Conservation (phyloP, 2,113 vertebrate genomes). For the Hystrix brachyura region DNA sequence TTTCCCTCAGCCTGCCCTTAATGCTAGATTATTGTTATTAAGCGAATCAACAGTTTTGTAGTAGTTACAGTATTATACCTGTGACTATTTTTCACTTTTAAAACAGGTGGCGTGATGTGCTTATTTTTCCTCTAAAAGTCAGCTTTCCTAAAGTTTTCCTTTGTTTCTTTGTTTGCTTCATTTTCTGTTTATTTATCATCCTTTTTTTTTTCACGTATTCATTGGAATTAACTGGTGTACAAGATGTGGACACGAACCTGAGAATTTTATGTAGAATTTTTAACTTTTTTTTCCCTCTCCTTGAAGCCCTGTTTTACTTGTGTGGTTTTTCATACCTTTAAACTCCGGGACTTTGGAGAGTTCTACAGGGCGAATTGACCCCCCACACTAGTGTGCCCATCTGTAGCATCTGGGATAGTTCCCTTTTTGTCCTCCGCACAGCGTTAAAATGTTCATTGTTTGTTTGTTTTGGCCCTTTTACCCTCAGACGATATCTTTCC, state of each 20-base stretch:
- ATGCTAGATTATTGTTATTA: background rate
- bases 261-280: background rate
- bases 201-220: background rate
- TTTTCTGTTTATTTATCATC: slow-evolving; percentile 10
- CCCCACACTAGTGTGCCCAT: background rate
- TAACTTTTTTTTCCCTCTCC: background rate
- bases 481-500: background rate
- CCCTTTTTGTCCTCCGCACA: background rate
- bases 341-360: background rate
- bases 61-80: background rate
- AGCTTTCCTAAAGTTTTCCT: background rate
- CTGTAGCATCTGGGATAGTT: background rate
- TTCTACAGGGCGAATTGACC: background rate
- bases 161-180: background rate
- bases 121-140: slow-evolving; percentile 21
- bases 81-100: background rate
- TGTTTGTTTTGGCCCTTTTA: background rate
- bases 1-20: background rate
- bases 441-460: background rate
- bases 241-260: background rate
- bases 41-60: background rate
- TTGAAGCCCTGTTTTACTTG: background rate
- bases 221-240: background rate
- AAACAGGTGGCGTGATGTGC: background rate
- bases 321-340: background rate